Conservation (phyloP, 2,113 vertebrate genomes). For the Campylomormyrus numenius region DNA sequence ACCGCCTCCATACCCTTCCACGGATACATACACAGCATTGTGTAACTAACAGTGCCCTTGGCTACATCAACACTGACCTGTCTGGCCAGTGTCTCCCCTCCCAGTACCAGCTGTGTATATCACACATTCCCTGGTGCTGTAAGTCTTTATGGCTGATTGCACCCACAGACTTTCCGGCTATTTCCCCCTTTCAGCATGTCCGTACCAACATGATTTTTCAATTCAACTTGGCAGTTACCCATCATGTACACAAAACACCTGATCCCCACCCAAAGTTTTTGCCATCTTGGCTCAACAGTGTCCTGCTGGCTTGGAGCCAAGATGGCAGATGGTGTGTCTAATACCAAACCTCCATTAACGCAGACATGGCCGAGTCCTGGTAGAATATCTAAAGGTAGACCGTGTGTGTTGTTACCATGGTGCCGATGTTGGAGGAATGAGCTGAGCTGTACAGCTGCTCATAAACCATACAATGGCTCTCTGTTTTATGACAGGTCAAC, state of each 20-base stretch:
- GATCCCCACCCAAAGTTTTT: not conserved
- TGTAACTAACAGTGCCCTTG: not conserved
- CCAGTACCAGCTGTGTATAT: not conserved
- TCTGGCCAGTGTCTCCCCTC: not conserved
- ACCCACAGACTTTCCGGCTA: not conserved
- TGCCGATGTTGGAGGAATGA: constrained; percentile 22
- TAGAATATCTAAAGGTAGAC: constrained; percentile 14
- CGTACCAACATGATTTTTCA: not conserved
- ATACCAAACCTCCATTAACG: constrained; percentile 41
- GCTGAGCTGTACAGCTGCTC: not conserved
- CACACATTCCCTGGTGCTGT: not conserved
- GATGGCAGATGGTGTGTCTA: constrained; percentile 60
- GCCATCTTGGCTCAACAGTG: constrained; percentile 45
- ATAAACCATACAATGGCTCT: not conserved
- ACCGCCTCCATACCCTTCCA: not conserved
- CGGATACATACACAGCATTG: not conserved
- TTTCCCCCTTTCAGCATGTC: not conserved
- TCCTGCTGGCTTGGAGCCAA: constrained; percentile 52
- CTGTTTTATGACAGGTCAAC: not conserved
- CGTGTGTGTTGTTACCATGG: constrained; percentile 33
- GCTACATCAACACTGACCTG: not conserved
- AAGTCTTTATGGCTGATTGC: not conserved
- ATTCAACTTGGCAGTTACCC: not conserved
- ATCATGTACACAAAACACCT: constrained; percentile 5
- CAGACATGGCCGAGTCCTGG: constrained; percentile 41